Conservation (phyloP, 1,140 invertebrate species). For the Nymphalis io region DNA sequence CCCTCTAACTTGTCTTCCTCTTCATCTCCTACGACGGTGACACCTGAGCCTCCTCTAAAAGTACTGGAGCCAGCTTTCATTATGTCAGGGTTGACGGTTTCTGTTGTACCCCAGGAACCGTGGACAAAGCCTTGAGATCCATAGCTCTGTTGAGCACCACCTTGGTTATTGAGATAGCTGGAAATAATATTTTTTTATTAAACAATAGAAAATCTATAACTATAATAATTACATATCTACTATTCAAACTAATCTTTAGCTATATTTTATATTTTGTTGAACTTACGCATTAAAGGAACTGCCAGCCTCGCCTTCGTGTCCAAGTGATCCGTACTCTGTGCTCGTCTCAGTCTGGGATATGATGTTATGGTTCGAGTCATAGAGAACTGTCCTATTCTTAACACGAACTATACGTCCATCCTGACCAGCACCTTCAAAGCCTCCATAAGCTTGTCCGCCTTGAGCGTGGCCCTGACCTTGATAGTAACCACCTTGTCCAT, state of each 20-base stretch:
- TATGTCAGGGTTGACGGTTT: constrained; percentile 73
- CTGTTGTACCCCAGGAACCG: constrained; percentile 72
- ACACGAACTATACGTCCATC: constrained; percentile 52
- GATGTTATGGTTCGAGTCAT: constrained; percentile 65
- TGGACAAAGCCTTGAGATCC: constrained; percentile 59
- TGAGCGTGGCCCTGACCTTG: constrained; percentile 31
- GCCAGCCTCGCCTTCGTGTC: constrained; percentile 74
- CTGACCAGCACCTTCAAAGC: constrained; percentile 38
- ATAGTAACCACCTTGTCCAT: constrained; percentile 26
- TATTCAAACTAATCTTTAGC: too few relatives aligned
- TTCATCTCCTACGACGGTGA: constrained; percentile 65
- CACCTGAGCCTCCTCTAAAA: constrained; percentile 52
- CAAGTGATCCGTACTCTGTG: constrained; percentile 66
- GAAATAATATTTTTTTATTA: constrained; percentile 18
- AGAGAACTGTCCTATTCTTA: constrained; percentile 61
- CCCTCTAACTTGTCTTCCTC: constrained; percentile 64
- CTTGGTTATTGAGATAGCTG: constrained; percentile 52
- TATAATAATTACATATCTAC: too few relatives aligned
- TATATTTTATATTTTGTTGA: not conserved
- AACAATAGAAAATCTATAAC: not conserved
- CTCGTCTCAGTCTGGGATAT: constrained; percentile 67
- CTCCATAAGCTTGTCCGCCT: constrained; percentile 32
- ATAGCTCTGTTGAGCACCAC: constrained; percentile 38
- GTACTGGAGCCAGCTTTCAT: constrained; percentile 72
- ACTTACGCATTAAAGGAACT: constrained; percentile 76